Base-by-base conservation (phyloP, 2,797 vertebrate species). In the Crocidura indochinensis region DNA sequence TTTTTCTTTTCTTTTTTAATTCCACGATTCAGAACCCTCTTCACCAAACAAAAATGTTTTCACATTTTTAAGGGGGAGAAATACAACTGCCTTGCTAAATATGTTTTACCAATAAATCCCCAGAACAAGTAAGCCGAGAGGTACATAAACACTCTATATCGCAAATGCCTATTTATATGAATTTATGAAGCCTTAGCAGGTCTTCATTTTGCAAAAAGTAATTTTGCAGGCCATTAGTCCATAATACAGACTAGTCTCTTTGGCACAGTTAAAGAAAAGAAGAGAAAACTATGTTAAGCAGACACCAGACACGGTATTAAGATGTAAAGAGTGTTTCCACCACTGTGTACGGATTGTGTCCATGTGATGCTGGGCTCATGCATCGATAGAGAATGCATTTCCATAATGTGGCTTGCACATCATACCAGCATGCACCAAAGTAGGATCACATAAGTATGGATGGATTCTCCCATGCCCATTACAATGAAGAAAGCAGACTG, bases 161-260 rank as follows among this genome's bases (percentile, higher is more conserved):
- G 79, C 85, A 87, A 88, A 84, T 24, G 2, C 3, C 90, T 91
- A 12, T 92, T 91, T 6, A 47, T 38, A 69, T 87, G 76, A 38
- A 64, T 49, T 96, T 31, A 71, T 75, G 31, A 94, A 95, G 62
- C 49, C 82, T 87, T 83, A 91, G 95, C 94, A 29, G n/a, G 10
- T 4, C 49, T 94, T 95, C 26, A 5, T 94, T 75, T 90, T 88
- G 71, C 10, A 90, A 94, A 89, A 71, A 91, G 72, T 27, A 87
- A 84, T 96, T 96, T 95, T 96, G 46, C 29, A 62, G 82, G 62
- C 24, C 68, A 20, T 76, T 75, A 56, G 72, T 80, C 62, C 90
- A 91, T 81, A 68, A 64, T 86, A 87, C 31, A 84, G 88, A 89
- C 84, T 47, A 67, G 64, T 71, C 56, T 95, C 64, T 84, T 81